phyloP scores from a whole-genome alignment of 1,140 invertebrate genomes.

The Nylanderia fulva region DNA sequence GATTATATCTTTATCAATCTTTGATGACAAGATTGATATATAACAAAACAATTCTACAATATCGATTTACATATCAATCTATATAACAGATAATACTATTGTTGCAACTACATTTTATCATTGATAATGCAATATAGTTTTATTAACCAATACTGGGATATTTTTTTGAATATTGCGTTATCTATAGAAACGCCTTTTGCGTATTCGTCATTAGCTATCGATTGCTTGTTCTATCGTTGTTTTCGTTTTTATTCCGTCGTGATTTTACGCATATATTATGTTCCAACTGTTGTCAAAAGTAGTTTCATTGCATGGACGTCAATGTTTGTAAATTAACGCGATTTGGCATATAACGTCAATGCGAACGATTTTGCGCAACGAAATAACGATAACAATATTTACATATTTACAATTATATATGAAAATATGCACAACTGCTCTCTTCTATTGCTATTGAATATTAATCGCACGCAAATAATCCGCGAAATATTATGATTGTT shows the following conservation, averaged over 20 bases:
- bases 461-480: neutral
- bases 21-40: neutral
- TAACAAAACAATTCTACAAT: neutral
- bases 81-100: neutral
- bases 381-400: conserved; percentile 36
- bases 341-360: conserved; percentile 16
- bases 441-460: neutral
- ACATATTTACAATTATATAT: conserved; percentile 10
- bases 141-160: neutral
- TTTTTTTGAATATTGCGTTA: conserved; percentile 14
- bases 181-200: conserved; percentile 1
- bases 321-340: neutral
- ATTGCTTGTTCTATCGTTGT: neutral
- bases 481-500: neutral
- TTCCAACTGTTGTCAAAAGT: neutral
- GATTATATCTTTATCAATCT: neutral
- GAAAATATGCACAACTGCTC: neutral
- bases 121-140: neutral
- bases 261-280: conserved; percentile 11
- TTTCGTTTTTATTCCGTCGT: neutral
- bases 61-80: neutral
- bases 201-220: neutral
- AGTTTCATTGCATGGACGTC: conserved; percentile 5
- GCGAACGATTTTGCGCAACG: conserved; percentile 35
- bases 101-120: neutral